phyloP scores from a whole-genome alignment of 2,113 vertebrate species.

The Passer domesticus region DNA sequence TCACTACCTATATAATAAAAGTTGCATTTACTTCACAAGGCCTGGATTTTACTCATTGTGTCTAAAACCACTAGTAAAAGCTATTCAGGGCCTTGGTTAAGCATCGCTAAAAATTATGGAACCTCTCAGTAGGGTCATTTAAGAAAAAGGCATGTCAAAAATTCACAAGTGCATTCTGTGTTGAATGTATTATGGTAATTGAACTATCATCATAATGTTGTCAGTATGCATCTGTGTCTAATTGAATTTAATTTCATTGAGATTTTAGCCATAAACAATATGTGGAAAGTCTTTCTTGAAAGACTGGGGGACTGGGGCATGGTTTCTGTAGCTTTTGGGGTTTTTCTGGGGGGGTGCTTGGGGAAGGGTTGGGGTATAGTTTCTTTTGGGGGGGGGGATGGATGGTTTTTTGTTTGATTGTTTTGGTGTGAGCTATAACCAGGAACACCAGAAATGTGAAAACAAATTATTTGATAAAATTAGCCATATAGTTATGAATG shows the following conservation, averaged over 20 bases:
- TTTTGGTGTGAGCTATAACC: neutral
- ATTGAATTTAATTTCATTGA: slow-evolving; percentile 4
- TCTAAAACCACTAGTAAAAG: neutral
- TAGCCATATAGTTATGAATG: neutral
- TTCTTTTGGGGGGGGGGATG: fast-evolving
- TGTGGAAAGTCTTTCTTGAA: neutral
- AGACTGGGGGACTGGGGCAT: neutral
- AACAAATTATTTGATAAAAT: neutral
- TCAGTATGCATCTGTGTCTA: slow-evolving; percentile 15
- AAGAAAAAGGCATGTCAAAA: neutral
- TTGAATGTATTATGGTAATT: neutral
- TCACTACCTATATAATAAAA: neutral
- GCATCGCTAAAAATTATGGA: neutral
- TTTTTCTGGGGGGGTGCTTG: neutral
- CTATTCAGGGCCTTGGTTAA: neutral
- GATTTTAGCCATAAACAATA: neutral
- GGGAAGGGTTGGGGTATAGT: fast-evolving
- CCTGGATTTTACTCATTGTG: neutral
- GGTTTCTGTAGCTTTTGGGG: neutral
- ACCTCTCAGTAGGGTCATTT: neutral
- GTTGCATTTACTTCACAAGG: neutral
- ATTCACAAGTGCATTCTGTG: neutral
- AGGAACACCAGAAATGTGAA: neutral
- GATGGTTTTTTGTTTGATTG: neutral
- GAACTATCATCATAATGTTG: slow-evolving; percentile 9